Conservation (phyloP, 2,888 invertebrate species). For the Julus scandinavius region DNA sequence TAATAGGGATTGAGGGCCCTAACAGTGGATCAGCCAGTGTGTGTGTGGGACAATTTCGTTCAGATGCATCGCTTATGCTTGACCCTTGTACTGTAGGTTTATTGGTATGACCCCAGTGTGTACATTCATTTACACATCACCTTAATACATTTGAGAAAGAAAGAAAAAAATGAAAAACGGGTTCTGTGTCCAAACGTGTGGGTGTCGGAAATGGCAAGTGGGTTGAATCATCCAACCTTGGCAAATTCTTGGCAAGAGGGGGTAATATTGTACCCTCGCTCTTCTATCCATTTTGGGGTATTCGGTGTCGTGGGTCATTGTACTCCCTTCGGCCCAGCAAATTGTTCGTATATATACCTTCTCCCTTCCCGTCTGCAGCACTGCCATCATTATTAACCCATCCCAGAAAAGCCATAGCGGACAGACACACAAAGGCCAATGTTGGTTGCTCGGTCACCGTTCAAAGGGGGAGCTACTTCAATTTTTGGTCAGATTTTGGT, state of each 20-base stretch:
- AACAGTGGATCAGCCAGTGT: too few relatives aligned
- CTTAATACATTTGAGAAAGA: background rate
- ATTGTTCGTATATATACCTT: background rate
- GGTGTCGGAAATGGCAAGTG: slow-evolving; percentile 26
- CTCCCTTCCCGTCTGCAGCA: background rate
- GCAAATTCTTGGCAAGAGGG: background rate
- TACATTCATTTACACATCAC: background rate
- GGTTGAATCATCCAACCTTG: slow-evolving; percentile 42
- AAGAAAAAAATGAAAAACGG: background rate
- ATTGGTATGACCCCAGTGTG: background rate
- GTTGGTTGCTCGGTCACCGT: background rate
- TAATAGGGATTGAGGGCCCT: too few relatives aligned
- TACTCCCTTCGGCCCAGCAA: slow-evolving; percentile 27
- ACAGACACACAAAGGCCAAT: background rate
- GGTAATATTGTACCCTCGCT: background rate
- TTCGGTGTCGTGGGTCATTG: slow-evolving; percentile 25
- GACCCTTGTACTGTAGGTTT: background rate
- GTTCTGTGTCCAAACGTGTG: slow-evolving; percentile 19
- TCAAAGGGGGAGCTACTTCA: background rate
- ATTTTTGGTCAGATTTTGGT: slow-evolving; percentile 20
- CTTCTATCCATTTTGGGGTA: background rate
- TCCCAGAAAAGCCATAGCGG: slow-evolving; percentile 6
- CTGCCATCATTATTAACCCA: background rate
- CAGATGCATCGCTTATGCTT: background rate
- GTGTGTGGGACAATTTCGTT: background rate